Conservation (phyloP, 2,113 vertebrate species). For the Coryphaenoides rupestris region DNA sequence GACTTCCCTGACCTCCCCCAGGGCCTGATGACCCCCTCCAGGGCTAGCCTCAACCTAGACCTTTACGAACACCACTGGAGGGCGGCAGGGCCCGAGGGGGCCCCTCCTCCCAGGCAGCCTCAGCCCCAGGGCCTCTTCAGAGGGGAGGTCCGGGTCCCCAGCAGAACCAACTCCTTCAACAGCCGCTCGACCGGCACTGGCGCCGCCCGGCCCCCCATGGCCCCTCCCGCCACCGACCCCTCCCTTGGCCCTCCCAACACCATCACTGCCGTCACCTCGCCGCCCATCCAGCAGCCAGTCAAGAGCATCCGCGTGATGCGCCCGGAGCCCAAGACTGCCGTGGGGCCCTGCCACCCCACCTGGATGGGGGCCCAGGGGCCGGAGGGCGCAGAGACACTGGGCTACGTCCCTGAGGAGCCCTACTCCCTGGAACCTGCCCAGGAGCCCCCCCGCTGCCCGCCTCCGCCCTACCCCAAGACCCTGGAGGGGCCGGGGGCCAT, state of each 20-base stretch:
- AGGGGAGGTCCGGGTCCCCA: constrained; percentile 80
- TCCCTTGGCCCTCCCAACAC: constrained; percentile 84
- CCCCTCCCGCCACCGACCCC: constrained; percentile 69
- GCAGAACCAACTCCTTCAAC: constrained; percentile 93
- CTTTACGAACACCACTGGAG: constrained; percentile 89
- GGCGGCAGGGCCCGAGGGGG: constrained; percentile 81
- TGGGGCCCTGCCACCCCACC: constrained; percentile 90
- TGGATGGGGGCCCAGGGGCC: constrained; percentile 84
- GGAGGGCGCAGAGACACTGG: constrained; percentile 75
- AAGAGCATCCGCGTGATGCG: constrained; percentile 95
- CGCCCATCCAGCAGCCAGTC: constrained; percentile 93
- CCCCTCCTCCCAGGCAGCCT: constrained; percentile 66
- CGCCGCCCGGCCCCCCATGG: constrained; percentile 73
- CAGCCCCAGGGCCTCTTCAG: constrained; percentile 81
- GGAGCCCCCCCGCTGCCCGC: constrained; percentile 83
- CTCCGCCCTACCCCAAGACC: constrained; percentile 92
- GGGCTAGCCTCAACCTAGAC: constrained; percentile 91
- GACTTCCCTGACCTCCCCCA: constrained; percentile 86
- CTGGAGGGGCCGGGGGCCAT: constrained; percentile 64
- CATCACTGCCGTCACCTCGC: constrained; percentile 88
- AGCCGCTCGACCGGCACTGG: constrained; percentile 79
- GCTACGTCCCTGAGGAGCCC: constrained; percentile 71
- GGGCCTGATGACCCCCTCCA: constrained; percentile 80
- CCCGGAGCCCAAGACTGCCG: constrained; percentile 94
- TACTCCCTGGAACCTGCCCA: constrained; percentile 79